phyloP scores from a whole-genome alignment of 2,797 vertebrate species.

The Acomys russatus region DNA sequence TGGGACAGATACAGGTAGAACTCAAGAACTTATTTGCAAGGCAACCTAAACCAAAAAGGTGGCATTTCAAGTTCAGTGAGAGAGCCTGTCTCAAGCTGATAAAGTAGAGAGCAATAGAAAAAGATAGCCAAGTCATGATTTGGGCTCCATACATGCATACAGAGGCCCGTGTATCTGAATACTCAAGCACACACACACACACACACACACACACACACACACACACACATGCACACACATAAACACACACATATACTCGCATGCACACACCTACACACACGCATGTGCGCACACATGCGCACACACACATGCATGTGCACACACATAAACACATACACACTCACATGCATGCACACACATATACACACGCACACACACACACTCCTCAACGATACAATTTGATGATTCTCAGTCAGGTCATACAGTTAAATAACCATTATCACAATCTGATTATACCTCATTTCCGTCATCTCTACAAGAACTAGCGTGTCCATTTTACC shows the following conservation, averaged over 20 bases:
- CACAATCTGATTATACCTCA: not conserved
- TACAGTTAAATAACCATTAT: not conserved
- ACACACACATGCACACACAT: not conserved
- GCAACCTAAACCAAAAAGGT: not conserved
- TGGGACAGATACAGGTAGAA: not conserved
- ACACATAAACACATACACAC: no score
- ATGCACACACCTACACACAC: not conserved
- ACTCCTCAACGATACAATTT: not conserved
- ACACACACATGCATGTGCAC: no score
- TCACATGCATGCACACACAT: not conserved
- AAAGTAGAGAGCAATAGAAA: not conserved
- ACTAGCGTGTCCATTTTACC: not conserved
- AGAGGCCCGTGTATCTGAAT: not conserved
- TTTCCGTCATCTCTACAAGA: not conserved
- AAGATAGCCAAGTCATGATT: not conserved
- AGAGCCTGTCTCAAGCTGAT: not conserved
- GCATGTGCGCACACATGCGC: no score
- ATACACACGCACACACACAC: not conserved
- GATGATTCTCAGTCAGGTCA: slow-evolving; percentile 5
- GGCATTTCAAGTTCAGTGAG: not conserved
- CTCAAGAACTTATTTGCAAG: not conserved
- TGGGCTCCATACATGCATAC: not conserved
- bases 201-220: not conserved
- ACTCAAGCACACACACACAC: not conserved
- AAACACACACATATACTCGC: no score